Base-by-base conservation (phyloP, 2,113 vertebrate genomes). In the Lathamus discolor region DNA sequence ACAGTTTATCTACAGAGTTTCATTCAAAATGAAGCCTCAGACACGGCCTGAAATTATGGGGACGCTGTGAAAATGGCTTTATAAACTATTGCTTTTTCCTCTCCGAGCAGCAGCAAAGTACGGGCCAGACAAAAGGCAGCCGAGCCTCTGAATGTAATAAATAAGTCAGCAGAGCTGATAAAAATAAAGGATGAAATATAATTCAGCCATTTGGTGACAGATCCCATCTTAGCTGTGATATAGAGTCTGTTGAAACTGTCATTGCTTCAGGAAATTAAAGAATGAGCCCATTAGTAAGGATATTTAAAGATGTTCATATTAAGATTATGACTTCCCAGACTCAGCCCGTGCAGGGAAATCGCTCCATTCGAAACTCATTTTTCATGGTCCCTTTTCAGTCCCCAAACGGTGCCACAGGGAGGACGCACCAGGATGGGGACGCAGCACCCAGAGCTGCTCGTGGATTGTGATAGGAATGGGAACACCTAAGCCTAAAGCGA, bases 121-220 rank as follows among this genome's bases (percentile, higher is more conserved):
- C 37, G 72, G 93, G 80, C 94, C 89, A 93, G 88, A 90, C 90
- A 92, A 95, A 93, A 96, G 92, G 80, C 69, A 86, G 90, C 51
- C 3, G 67, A 51, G 76, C 63, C 66, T 89, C 88, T 44, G 78
- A 86, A 87, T 61, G 93, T 80, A 92, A 95, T 91, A 96, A 95
- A 94, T 96, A 97, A 96, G 95, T 91, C 95, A 82, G 75, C 8
- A 33, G 72, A 52, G 72, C 95, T 89, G 94, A 96, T 97, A 93
- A 95, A 97, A 97, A 94, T 92, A 95, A 95, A 93, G 78, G 86
- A 96, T 97, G 95, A 95, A 95, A 96, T 96, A 96, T 97, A 97
- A 96, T 96, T 94, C 96, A 93, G 81, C 83, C 92, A 33, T 86
- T 96, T 69, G 11, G 87, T 68, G 95, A 97, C 77, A 94, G 94